A percentile compares a stretch with the other conserved stretches of the same genome.
Conservation (phyloP, 2,113 vertebrate species). For the Tetraodon nigroviridis region DNA sequence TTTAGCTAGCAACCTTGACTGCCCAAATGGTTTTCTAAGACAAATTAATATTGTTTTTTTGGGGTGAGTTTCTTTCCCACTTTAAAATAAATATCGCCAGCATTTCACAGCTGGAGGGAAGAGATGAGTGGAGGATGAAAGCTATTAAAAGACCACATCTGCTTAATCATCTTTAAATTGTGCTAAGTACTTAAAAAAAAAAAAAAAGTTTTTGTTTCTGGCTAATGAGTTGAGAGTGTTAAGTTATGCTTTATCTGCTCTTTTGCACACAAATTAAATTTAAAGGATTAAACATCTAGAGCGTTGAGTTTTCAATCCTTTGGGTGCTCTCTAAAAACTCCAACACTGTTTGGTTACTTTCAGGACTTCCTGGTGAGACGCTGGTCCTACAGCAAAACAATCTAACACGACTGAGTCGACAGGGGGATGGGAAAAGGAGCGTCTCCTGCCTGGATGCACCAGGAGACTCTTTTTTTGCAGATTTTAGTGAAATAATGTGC, state of each 20-base stretch:
- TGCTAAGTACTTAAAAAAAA: conserved; percentile 42
- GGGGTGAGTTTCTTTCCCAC: conserved; percentile 13
- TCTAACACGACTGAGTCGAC: too few species aligned
- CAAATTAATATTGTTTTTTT: not conserved
- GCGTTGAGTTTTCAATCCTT: too few species aligned
- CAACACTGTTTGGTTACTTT: too few species aligned
- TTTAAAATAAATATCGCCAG: conserved; percentile 29
- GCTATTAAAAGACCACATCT: conserved; percentile 43
- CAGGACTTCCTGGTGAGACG: too few species aligned
- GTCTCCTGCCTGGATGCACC: too few species aligned
- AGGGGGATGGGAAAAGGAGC: too few species aligned
- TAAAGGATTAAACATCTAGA: not conserved
- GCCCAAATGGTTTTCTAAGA: not conserved
- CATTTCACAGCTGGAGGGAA: conserved; percentile 44
- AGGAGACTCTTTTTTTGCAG: too few species aligned
- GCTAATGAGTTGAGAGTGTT: conserved; percentile 22
- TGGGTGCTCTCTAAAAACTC: too few species aligned
- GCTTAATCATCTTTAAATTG: conserved; percentile 42
- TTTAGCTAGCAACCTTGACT: too few species aligned
- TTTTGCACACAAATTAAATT: not conserved
- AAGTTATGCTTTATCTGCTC: conserved; percentile 7
- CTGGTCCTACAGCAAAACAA: too few species aligned
- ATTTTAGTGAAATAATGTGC: too few species aligned
- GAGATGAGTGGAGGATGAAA: conserved; percentile 42
- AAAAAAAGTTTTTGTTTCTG: conserved; percentile 22